Evolutionary conservation across 2,113 vertebrate genomes (phyloP).

Genomic region (Callaeas wilsoni): DNA sequence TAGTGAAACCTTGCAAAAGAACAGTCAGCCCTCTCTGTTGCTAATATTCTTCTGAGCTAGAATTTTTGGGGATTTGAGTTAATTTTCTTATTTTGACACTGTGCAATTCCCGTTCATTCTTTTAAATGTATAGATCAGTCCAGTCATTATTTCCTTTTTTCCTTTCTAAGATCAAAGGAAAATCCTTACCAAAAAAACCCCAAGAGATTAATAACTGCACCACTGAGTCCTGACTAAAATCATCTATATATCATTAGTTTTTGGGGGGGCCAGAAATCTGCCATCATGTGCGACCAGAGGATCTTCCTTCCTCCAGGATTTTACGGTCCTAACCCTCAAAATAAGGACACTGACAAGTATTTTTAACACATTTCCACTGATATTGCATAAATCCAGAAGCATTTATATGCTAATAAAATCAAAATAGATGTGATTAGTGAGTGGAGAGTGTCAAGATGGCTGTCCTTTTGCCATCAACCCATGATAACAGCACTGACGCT

Average conservation of each 20-base stretch:
- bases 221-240: background rate
- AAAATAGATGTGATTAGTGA: constrained; percentile 74
- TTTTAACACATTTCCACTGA: constrained; percentile 71
- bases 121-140: background rate
- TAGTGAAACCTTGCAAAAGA: background rate
- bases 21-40: background rate
- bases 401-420: constrained; percentile 79
- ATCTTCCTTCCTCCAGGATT: background rate
- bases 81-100: background rate
- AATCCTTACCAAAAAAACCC: background rate
- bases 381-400: constrained; percentile 64
- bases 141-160: background rate
- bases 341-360: constrained; percentile 64
- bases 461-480: constrained; percentile 73
- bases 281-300: background rate
- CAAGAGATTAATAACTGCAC: background rate
- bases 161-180: background rate
- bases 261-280: background rate
- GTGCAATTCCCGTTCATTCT: background rate
- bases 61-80: background rate
- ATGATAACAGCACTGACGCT: constrained; percentile 66
- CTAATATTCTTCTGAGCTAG: background rate
- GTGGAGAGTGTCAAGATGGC: constrained; percentile 71
- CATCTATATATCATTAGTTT: background rate
- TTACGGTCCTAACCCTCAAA: background rate